Base-by-base conservation (phyloP, 2,888 invertebrate species). In the Drosophila meridiana region DNA sequence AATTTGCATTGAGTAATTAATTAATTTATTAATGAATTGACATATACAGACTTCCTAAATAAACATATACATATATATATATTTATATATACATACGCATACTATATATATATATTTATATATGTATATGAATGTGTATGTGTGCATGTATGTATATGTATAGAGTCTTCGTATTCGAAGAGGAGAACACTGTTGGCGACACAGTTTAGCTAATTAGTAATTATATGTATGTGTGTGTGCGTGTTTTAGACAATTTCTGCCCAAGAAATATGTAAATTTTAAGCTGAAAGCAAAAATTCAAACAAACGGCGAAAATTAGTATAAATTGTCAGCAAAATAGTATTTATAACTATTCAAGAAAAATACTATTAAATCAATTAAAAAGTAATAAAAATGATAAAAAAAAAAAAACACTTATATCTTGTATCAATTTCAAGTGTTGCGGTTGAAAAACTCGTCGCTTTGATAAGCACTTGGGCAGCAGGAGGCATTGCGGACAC, bases 381-480 rank as follows among this genome's bases (percentile, higher is more conserved):
- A 61, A 65, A 81, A 73, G 36, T 78, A 71, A 73, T 79, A 79
- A 76, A 76, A 58, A 76, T 61, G 70, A 73, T 68, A 36, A 13
- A 50, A 38, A 63, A 66, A 32, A 30, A n/a, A 13, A 20, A 50
- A 57, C 50, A 14, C 28, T 38, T 28, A 8, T 13, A 9, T 0
- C 8, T 2, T 38, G 11, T 52, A 50, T 65, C 26, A 47, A 14
- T 59, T 59, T 36, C 36, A 14, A 11, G 14, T 60, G 30, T 30
- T 42, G n/a, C 8, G 68, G 91, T 73, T 89, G 92, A 69, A 65
- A 79, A 85, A 83, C 72, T 96, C 95, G 93, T 91, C 93, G 91
- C 93, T 93, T 93, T 93, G 92, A 93, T 93, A 93, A 93, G 93
- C 93, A 93, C 93, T 93, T 93, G 93, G 92, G 93, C 93, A 93